Evolutionary conservation across 2,113 vertebrate genomes (phyloP), one percentile per base, ranked within the genome.

Genomic region (Atrichornis clamosus): DNA sequence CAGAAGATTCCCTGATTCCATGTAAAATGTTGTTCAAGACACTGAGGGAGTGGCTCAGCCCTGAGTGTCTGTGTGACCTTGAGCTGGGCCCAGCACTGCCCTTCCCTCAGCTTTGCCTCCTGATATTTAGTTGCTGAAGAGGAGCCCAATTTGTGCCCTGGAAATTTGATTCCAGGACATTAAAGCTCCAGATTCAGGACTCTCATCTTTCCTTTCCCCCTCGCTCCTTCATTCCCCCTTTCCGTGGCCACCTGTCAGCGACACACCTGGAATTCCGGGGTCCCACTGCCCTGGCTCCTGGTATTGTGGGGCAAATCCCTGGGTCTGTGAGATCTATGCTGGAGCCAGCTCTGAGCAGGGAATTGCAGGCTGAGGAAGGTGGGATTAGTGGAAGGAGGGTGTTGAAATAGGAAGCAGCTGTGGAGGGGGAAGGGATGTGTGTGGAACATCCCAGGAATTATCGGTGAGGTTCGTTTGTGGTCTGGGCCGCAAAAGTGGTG

Each of bases 121-220:
- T 58, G 44, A 2, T 7, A 30, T 39, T 65, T 19, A 7, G 28
- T 23, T 35, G 0, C n/a, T 39, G 77, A 42, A 20, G 56, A 15
- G 41, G 21, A 33, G 33, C 63, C 27, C 6, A 6, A 2, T 5
- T 20, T 3, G 42, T 6, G 15, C 52, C 17, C 24, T 50, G 62
- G 63, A 18, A 4, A 86, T 49, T 22, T 4, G 46, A 86, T 27
- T 6, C 84, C 46, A 6, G 26, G 3, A 4, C 11, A 17, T 49
- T 24, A 10, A 13, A 58, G 20, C 16, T 67, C 27, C 37, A 27
- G 2, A 0, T 3, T 6, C 1, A 12, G 6, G 7, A 26, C 27
- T 69, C 53, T 68, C 53, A 33, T 28, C 37, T 52, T 68, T 22
- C 47, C 47, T 21, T 35, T 2, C 9, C 53, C 64, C 26, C 33